Base-by-base conservation (phyloP, 2,797 vertebrate species). In the Mareca penelope region DNA sequence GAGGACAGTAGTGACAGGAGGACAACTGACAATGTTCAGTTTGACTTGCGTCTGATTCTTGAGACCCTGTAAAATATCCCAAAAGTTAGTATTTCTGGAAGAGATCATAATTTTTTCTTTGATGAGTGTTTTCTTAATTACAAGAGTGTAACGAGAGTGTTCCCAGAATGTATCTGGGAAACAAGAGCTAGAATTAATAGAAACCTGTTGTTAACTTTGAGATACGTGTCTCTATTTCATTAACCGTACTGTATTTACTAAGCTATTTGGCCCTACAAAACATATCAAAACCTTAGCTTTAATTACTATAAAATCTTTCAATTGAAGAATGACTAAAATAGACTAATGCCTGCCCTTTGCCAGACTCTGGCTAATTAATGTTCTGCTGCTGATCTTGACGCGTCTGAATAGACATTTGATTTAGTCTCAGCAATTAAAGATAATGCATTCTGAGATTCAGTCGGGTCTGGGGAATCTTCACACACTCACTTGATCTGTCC, bases 11-110 rank as follows among this genome's bases (percentile, higher is more conserved):
- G 99, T 99, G 90, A 99, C 99, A 10, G 99, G 99, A 56, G 99
- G 99, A 86, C 99, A 99, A 96, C 99, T 99, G 95, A 99, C 99
- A 1, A 99, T 99, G 97, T 99, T 99, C 97, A 99, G 98, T 96
- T 99, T 99, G 88, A 99, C 99, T 97, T 99, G 99, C 0, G 98
- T 98, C 98, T 99, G 99, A 97, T 99, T 99, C 98, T 99, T 99
- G 96, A 99, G 98, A 89, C 99, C 99, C 99, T 99, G 96, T n/a
- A 76, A 93, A 76, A 91, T 26, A 95, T 67, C 85, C 29, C 61
- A 78, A 61, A 89, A 85, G 55, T 95, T 77, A 96, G 0, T 61
- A 63, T 75, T 94, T 80, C 57, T 81, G 50, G 85, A 85, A 82
- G 18, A 3, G 44, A 76, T 85, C n/a, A 89, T 91, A 35, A 71